Conservation (phyloP, 1,140 invertebrate species). For the Phymastichus coffea region DNA sequence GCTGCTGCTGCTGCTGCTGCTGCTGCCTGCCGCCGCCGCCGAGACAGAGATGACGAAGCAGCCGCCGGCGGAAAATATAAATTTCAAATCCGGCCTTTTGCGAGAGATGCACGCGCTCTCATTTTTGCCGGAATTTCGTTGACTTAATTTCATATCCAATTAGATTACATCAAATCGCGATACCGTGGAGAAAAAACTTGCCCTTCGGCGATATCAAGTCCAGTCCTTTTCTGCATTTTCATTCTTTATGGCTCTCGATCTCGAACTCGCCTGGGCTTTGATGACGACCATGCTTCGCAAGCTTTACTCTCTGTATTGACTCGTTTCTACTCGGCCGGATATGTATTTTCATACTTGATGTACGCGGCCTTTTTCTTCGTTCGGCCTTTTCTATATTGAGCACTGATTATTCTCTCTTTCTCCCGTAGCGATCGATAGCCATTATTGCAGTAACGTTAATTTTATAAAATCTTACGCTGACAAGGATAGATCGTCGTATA, state of each 20-base stretch:
- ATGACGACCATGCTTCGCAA: background rate
- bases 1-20: too few relatives aligned
- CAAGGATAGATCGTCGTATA: too few relatives aligned
- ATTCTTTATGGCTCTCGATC: conserved; percentile 17
- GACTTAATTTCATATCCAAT: conserved; percentile 57
- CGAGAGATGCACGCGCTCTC: conserved; percentile 3
- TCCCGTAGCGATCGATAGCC: too few relatives aligned
- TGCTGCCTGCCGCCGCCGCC: too few relatives aligned
- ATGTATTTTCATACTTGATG: too few relatives aligned
- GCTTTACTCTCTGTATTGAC: conserved; percentile 1
- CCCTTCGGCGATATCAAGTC: background rate
- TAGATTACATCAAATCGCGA: conserved; percentile 44
- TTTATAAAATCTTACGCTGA: too few relatives aligned
- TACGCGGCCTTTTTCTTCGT: background rate
- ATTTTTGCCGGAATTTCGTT: conserved; percentile 47
- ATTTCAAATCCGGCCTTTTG: conserved; percentile 57
- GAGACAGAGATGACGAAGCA: background rate
- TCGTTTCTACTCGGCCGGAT: too few relatives aligned
- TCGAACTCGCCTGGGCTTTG: background rate
- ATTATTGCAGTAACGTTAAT: too few relatives aligned
- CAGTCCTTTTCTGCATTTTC: conserved; percentile 19
- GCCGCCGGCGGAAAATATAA: conserved; percentile 48
- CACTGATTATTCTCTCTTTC: conserved; percentile 1
- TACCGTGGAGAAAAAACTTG: background rate
- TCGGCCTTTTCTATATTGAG: background rate